Percentiles rank a stretch among this genome's conserved stretches.
These are phyloP conservation scores for Tortricodes alternella DNA, from an alignment of 2,888 invertebrate species.

Conservation along the genomic window DNA sequence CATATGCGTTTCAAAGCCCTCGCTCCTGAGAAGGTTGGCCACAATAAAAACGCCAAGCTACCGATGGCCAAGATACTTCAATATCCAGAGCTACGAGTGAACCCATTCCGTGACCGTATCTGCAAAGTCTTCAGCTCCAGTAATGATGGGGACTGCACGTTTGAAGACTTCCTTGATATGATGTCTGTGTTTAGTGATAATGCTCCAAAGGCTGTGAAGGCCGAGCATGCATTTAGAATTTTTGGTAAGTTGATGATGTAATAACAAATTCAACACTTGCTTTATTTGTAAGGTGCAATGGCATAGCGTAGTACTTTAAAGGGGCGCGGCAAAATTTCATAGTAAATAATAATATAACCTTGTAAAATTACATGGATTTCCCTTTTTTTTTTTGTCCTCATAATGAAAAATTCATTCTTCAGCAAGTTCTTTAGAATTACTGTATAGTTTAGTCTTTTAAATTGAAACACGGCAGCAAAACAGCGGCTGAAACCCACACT, in stretches of 20 bases:
- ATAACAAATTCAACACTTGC: too few relatives aligned
- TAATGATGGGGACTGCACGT: conserved; percentile 95
- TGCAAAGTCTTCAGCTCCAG: conserved; percentile 95
- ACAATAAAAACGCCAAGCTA: conserved; percentile 92
- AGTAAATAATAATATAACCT: too few relatives aligned
- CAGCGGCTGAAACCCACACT: too few relatives aligned
- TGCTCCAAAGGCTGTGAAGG: conserved; percentile 95
- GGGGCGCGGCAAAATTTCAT: too few relatives aligned
- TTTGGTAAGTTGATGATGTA: conserved; percentile 93
- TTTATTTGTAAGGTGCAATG: too few relatives aligned
- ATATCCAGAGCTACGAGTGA: conserved; percentile 93
- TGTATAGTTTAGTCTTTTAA: too few relatives aligned
- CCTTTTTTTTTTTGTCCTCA: too few relatives aligned
- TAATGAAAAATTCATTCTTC: too few relatives aligned
- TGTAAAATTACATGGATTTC: too few relatives aligned
- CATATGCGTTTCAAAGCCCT: conserved; percentile 95
- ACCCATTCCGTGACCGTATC: conserved; percentile 95
- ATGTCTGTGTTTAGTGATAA: conserved; percentile 97
- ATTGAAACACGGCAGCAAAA: too few relatives aligned
- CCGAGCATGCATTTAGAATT: conserved; percentile 97
- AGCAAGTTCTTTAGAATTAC: too few relatives aligned
- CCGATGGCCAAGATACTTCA: conserved; percentile 92
- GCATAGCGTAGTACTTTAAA: too few relatives aligned
- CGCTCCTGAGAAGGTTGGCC: conserved; percentile 94
- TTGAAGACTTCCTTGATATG: conserved; percentile 98